Conservation (phyloP, 2,113 vertebrate genomes). For the Plecturocebus donacophilus region DNA sequence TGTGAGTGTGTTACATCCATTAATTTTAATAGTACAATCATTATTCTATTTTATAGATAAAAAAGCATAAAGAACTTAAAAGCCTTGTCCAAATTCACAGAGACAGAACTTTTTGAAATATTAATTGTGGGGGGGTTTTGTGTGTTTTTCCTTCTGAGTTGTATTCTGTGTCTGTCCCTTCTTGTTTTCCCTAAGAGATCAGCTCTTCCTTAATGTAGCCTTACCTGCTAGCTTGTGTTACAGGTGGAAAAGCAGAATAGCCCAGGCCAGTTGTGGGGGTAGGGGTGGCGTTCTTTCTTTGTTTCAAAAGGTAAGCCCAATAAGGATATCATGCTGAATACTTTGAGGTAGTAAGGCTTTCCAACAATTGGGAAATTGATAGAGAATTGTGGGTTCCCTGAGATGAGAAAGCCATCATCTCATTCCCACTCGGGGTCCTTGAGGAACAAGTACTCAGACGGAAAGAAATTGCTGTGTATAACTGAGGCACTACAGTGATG, state of each 20-base stretch:
- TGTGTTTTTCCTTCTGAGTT: background rate
- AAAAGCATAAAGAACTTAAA: background rate
- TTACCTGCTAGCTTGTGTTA: background rate
- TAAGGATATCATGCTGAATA: too few relatives aligned
- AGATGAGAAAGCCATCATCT: background rate
- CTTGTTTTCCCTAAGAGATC: background rate
- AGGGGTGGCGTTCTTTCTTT: background rate
- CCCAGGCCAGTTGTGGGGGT: too few relatives aligned
- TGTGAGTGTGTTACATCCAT: fast-evolving
- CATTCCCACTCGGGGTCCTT: background rate
- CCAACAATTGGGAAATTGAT: background rate
- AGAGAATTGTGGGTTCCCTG: background rate
- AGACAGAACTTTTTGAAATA: background rate
- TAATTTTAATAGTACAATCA: background rate
- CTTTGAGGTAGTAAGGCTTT: background rate
- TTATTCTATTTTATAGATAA: background rate
- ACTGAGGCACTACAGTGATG: background rate
- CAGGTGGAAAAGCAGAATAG: background rate
- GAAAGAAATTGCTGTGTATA: background rate
- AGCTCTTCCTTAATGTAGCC: background rate
- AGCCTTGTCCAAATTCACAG: background rate
- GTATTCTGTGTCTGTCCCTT: background rate
- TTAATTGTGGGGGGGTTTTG: background rate
- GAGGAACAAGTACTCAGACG: background rate
- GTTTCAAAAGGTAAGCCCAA: background rate